A percentile compares a stretch with the other conserved stretches of the same genome.
Conservation (phyloP, 2,888 invertebrate genomes). For the Autographa gamma region DNA sequence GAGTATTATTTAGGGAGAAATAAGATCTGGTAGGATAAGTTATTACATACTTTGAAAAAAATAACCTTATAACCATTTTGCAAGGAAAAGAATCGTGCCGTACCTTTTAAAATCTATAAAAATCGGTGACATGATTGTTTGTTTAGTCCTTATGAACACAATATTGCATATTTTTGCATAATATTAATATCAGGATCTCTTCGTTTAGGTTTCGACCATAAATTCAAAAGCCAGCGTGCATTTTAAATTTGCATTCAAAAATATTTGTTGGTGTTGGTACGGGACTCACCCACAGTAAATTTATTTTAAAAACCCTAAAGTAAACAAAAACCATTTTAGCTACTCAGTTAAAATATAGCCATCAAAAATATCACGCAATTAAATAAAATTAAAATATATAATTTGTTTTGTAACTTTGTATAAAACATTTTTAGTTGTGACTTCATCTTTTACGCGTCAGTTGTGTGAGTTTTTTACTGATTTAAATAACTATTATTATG, state of each 20-base stretch:
- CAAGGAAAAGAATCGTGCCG: neutral
- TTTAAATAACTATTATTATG: slow-evolving; percentile 3
- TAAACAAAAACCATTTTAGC: no score
- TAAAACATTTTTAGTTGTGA: slow-evolving; percentile 5
- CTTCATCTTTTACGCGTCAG: slow-evolving; percentile 21
- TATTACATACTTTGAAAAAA: no score
- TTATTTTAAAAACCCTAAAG: no score
- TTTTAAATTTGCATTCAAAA: no score
- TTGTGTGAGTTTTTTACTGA: slow-evolving; percentile 10
- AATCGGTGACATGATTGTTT: neutral
- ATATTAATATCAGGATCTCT: neutral
- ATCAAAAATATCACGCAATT: neutral
- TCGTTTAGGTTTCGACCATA: no score
- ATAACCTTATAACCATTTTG: neutral
- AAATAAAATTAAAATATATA: neutral
- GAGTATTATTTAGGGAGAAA: no score
- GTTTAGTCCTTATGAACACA: neutral
- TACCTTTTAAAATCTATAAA: neutral
- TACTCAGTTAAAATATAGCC: no score
- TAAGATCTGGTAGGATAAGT: no score
- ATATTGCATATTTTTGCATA: neutral
- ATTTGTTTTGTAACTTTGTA: neutral
- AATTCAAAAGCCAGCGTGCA: no score
- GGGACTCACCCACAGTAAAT: no score
- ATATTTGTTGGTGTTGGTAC: no score